Base-by-base conservation (phyloP, 2,797 vertebrate genomes). In the Xenops minutus region DNA sequence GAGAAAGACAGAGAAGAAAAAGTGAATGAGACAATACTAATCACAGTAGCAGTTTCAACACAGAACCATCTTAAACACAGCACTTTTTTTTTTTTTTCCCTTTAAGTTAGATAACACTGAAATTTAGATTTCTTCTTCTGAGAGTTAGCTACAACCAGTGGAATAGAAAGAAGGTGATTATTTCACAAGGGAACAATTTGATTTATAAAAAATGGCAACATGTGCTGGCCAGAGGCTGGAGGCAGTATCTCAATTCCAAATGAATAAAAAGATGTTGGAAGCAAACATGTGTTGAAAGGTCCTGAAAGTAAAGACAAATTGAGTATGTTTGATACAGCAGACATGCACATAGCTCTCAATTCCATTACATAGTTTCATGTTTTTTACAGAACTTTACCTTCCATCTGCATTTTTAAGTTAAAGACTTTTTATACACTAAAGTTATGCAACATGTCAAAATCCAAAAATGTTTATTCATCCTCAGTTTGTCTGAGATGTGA, bases 401-500 rank as follows among this genome's bases (percentile, higher is more conserved):
- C 3, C 1, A 1, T 37, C 5, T 73, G 2, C 67, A 55, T 68
- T 78, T 92, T 87, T 27, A 55, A 43, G 13, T 43, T 74, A n/a
- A 58, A 54, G 0, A 21, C 32, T 56, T 69, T 66, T 68, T 43
- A 72, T 18, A 34, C 5, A 55, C 3, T 41, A 55, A n/a, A 2
- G 46, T 2, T 13, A 4, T 29, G 2, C 8, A 81, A 26, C 13
- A 7, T 41, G 26, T 68, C 24, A 66, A 59, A 76, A 87, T 44
- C 8, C 44, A 56, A 90, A 88, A 63, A 27, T 10, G 1, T n/a
- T 68, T 81, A 19, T 32, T 49, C 21, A 9, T 1, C 7, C 6
- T 8, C 5, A 56, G 2, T 74, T 81, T 7, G 1, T 63, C 30
- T 0, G 0, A 83, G 18, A 34, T 0, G 0, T 17, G 9, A 32